These are phyloP conservation scores for Ceratoteleas bidentatus DNA, from an alignment of 1,140 invertebrate species.

Conservation along the genomic window DNA sequence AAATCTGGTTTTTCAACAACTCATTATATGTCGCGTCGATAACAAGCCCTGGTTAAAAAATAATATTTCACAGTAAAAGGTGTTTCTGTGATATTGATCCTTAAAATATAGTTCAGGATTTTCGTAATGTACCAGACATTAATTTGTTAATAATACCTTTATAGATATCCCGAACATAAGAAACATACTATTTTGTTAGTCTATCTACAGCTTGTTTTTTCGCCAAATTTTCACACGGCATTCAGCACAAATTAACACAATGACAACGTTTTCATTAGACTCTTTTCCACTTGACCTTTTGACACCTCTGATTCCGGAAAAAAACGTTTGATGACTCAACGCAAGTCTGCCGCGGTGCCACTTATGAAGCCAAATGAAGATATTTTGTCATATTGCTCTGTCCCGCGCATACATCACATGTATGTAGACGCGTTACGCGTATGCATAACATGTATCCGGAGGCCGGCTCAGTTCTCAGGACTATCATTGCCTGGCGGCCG, in stretches of 20 bases:
- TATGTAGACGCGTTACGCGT: conserved; percentile 70
- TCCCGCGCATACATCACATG: conserved; percentile 39
- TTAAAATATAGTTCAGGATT: no score
- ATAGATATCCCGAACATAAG: no score
- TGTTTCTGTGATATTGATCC: no score
- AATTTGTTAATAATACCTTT: no score
- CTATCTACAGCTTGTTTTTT: no score
- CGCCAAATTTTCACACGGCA: conserved; percentile 10
- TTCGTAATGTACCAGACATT: no score
- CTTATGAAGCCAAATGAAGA: conserved; percentile 61
- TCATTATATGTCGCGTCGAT: no score
- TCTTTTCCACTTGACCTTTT: conserved; percentile 47
- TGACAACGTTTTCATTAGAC: conserved; percentile 9
- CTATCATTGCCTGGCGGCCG: conserved; percentile 81
- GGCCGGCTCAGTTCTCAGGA: conserved; percentile 81
- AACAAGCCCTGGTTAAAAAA: no score
- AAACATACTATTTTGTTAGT: no score
- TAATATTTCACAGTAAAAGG: no score
- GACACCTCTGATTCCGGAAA: conserved; percentile 26
- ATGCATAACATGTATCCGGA: conserved; percentile 79
- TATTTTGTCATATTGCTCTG: conserved; percentile 65
- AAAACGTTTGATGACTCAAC: conserved; percentile 41
- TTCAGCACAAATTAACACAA: not conserved
- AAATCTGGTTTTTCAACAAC: no score
- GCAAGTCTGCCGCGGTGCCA: conserved; percentile 7